Evolutionary conservation across 2,888 invertebrate species (phyloP), one percentile per base, ranked within the genome.

Genomic region (Melinopterus prodromus): DNA sequence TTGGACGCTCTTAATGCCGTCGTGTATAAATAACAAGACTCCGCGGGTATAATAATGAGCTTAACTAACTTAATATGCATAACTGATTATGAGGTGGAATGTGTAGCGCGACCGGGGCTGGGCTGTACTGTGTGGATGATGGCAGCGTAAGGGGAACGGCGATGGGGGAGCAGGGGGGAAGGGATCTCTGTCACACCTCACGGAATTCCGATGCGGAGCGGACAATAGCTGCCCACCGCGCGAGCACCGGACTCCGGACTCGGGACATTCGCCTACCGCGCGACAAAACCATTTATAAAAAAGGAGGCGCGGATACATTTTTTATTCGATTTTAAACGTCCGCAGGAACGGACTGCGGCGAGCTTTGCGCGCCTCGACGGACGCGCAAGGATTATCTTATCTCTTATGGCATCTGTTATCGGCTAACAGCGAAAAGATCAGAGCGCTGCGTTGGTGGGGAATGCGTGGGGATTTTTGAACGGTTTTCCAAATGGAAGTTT

Each of bases 1-100:
- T 53, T 82, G 82, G 85, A 85, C 84, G 86, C 84, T 86, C 86
- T 85, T 85, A 86, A 85, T 86, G 86, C 86, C 87, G 71, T 70
- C 69, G 85, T 86, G 84, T 86, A 88, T 87, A 88, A 88, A 88
- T 88, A 88, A 88, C 87, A 84, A 87, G 86, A 86, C 87, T 87
- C 86, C 83, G 86, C 87, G 85, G 88, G 88, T 88, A 87, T 88
- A 88, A 88, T 89, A 89, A 89, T 89, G 88, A 89, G 87, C 88
- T 88, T 88, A 89, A 88, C 88, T 86, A 88, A 88, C 88, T 88
- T 88, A 89, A 88, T 88, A 88, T 88, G 88, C 88, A 88, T 88
- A 88, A 88, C 88, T 88, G 88, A 88, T 89, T 88, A 88, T 88
- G 86, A 85, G 84, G 85, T 84, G 86, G 87, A 87, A 88, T 87